Evolutionary conservation across 2,797 vertebrate species (phyloP).

Genomic region (Syngnathus acus): DNA sequence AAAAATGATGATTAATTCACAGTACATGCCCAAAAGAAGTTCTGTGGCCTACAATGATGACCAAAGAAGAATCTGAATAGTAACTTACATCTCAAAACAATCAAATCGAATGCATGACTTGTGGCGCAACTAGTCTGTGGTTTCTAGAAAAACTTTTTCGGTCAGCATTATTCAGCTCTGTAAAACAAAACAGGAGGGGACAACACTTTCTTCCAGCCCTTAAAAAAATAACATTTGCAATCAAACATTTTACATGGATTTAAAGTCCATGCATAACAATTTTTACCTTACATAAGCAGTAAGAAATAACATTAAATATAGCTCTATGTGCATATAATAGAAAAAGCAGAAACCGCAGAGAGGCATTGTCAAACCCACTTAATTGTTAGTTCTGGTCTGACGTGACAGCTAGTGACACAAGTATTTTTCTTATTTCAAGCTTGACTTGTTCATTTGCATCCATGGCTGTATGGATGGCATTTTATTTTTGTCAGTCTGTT

Average conservation of each 20-base stretch:
- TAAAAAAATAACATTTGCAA: no score
- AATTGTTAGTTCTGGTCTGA: slow-evolving; percentile 1
- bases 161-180: no score
- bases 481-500: neutral
- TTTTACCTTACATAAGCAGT: neutral
- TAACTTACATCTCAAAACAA: neutral
- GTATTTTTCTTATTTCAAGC: slow-evolving; percentile 17
- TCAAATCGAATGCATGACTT: no score
- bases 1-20: neutral
- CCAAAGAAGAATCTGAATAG: neutral
- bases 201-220: no score
- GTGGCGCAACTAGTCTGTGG: no score
- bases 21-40: no score
- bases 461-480: slow-evolving; percentile 4
- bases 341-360: slow-evolving; percentile 11
- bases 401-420: neutral
- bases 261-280: no score
- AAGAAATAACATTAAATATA: neutral
- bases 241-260: no score
- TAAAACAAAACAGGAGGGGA: no score
- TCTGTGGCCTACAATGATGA: no score
- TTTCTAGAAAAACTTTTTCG: no score
- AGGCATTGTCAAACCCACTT: neutral
- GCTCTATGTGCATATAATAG: slow-evolving; percentile 10
- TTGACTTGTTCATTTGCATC: slow-evolving; percentile 19